phyloP scores from a whole-genome alignment of 2,888 invertebrate species.

The Crematogaster levior region DNA sequence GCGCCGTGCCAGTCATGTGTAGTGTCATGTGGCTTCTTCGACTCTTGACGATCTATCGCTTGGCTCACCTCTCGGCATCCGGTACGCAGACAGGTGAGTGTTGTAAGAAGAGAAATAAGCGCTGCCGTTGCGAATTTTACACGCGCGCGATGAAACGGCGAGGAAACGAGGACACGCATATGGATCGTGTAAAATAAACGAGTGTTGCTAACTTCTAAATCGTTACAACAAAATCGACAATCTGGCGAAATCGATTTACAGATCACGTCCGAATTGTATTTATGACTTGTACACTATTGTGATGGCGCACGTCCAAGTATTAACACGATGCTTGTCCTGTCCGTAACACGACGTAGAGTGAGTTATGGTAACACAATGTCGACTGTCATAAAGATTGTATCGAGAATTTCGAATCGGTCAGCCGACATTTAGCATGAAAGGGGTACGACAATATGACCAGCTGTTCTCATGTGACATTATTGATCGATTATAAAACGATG shows the following conservation, averaged over 20 bases:
- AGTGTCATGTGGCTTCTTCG: slow-evolving; percentile 84
- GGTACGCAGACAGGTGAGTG: slow-evolving; percentile 81
- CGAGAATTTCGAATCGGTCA: slow-evolving; percentile 51
- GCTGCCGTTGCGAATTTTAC: background rate
- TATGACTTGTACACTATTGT: slow-evolving; percentile 9
- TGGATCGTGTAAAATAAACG: background rate
- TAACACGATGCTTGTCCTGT: slow-evolving; percentile 28
- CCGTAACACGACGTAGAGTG: slow-evolving; percentile 29
- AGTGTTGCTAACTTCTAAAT: background rate
- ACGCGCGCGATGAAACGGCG: background rate
- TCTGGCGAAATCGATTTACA: slow-evolving; percentile 27
- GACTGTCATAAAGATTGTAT: slow-evolving; percentile 64
- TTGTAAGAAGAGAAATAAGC: background rate
- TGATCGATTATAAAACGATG: background rate
- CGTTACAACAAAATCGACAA: background rate
- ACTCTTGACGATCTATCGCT: slow-evolving; percentile 83
- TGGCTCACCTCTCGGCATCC: slow-evolving; percentile 82
- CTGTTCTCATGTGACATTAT: slow-evolving; percentile 29
- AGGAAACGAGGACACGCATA: too few relatives aligned
- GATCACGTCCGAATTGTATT: slow-evolving; percentile 38
- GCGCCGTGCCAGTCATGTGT: slow-evolving; percentile 73
- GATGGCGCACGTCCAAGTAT: slow-evolving; percentile 37
- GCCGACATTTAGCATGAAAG: slow-evolving; percentile 29
- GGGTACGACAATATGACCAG: slow-evolving; percentile 15
- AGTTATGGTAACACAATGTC: slow-evolving; percentile 57